Conservation (phyloP, 2,888 invertebrate species). For the Cheilosia variabilis region DNA sequence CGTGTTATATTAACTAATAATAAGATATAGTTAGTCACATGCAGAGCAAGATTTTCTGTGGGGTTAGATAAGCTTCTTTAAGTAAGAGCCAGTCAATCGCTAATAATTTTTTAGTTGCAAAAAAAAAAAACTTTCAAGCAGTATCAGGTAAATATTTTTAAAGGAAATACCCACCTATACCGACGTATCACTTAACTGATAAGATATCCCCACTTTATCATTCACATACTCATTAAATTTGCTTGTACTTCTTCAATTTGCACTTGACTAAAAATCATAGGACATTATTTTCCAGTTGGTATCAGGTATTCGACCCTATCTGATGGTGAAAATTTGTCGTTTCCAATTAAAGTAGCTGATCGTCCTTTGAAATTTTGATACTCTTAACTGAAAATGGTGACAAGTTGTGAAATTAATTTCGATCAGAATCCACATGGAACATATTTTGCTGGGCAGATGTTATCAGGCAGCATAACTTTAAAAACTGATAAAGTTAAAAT, state of each 20-base stretch:
- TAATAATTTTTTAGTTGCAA: not conserved
- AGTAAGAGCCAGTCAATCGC: too few relatives aligned
- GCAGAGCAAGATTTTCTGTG: too few relatives aligned
- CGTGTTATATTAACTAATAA: too few relatives aligned
- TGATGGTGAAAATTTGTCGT: not conserved
- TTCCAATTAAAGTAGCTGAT: not conserved
- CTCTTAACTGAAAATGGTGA: constrained; percentile 79
- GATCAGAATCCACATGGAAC: constrained; percentile 81
- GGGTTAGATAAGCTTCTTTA: too few relatives aligned
- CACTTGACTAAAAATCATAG: not conserved
- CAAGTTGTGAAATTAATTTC: constrained; percentile 81
- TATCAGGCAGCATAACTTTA: constrained; percentile 78
- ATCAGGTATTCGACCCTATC: not conserved
- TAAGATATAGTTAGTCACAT: too few relatives aligned
- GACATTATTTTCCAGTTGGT: not conserved
- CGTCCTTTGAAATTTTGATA: not conserved
- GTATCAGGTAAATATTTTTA: constrained; percentile 5
- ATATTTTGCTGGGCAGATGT: constrained; percentile 82
- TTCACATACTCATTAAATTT: not conserved
- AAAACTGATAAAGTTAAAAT: constrained; percentile 78
- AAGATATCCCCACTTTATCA: constrained; percentile 11
- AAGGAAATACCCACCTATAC: not conserved
- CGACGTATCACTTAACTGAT: constrained; percentile 6
- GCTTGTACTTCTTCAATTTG: constrained; percentile 5
- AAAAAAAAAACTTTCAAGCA: not conserved